A percentile compares a stretch with the other conserved stretches of the same genome.
Evolutionary conservation across 1,140 invertebrate species (phyloP).

Genomic region (Ceratitis capitata): DNA sequence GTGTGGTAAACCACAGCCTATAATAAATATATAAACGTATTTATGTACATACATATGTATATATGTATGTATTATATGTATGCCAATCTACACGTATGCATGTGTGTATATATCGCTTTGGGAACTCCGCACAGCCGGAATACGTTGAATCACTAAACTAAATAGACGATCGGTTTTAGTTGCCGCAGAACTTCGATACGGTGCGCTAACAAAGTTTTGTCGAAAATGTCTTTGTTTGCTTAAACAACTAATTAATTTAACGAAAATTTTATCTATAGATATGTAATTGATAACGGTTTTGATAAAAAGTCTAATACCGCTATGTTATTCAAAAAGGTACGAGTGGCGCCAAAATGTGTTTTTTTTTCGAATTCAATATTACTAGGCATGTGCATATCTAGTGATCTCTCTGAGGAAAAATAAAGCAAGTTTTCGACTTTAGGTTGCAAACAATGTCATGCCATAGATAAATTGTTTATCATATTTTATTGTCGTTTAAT

Average conservation of each 20-base stretch:
- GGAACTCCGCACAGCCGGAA: neutral
- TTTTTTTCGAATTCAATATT: neutral
- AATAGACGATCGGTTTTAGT: neutral
- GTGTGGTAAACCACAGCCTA: neutral
- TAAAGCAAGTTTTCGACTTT: neutral
- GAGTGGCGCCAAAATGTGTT: neutral
- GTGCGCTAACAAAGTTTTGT: neutral
- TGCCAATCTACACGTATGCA: neutral
- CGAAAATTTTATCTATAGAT: neutral
- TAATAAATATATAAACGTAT: neutral
- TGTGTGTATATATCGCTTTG: neutral
- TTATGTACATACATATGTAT: neutral
- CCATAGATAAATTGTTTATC: neutral
- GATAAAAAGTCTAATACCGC: neutral
- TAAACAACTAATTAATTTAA: neutral
- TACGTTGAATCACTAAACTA: slow-evolving; percentile 15
- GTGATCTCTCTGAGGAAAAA: no score
- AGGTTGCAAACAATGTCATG: neutral
- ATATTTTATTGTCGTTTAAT: neutral
- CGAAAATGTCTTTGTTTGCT: neutral
- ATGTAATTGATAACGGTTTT: neutral
- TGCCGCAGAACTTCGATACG: neutral
- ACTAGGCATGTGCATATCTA: neutral
- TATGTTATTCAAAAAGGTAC: slow-evolving; percentile 21
- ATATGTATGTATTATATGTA: neutral